A percentile compares a stretch with the other conserved stretches of the same genome.
Evolutionary conservation across 2,113 vertebrate genomes (phyloP).

Genomic region (Lophura nycthemera): DNA sequence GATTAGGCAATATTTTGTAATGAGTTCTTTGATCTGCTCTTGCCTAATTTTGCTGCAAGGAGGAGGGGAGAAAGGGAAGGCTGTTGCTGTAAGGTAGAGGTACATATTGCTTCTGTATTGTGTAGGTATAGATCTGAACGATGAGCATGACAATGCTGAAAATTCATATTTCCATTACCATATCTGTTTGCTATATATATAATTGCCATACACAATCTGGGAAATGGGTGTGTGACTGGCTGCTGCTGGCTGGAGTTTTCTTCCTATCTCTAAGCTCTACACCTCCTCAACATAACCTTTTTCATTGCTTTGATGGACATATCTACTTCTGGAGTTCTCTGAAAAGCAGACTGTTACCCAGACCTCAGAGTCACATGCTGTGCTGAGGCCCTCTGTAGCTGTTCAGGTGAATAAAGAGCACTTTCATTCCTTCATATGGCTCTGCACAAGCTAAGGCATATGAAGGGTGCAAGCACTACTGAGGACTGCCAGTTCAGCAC

Average conservation of each 20-base stretch:
- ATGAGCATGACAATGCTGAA: neutral
- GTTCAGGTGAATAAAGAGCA: neutral
- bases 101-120: neutral
- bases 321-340: neutral
- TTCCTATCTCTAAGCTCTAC: accelerated
- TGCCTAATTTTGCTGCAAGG: neutral
- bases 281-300: neutral
- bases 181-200: neutral
- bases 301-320: neutral
- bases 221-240: neutral
- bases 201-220: neutral
- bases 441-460: neutral
- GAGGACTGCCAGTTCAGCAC: neutral
- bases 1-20: neutral
- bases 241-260: neutral
- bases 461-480: accelerated
- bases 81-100: neutral
- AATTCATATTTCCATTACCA: neutral
- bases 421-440: neutral
- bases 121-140: neutral
- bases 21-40: neutral
- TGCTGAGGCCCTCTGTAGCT: neutral
- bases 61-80: neutral
- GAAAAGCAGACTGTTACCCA: neutral
- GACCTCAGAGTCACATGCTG: neutral